Evolutionary conservation across 2,113 vertebrate genomes (phyloP).

Genomic region (Ciconia boyciana): DNA sequence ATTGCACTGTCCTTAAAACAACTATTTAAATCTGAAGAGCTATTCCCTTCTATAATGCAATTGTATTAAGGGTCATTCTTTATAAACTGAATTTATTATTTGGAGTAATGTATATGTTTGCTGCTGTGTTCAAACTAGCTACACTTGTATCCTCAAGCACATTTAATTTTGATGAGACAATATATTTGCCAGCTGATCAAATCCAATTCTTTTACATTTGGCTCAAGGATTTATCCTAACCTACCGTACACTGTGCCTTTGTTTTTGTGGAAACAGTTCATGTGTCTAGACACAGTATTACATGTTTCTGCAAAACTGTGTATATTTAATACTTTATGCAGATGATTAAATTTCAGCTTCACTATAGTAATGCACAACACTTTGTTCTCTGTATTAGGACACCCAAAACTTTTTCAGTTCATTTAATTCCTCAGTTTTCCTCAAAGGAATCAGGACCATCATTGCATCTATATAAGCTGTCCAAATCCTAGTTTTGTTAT

Average conservation of each 20-base stretch:
- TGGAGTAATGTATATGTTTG: not conserved
- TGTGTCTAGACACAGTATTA: not conserved
- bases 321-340: not conserved
- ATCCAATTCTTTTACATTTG: not conserved
- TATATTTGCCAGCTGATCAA: not conserved
- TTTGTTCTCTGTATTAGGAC: not conserved
- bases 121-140: not conserved
- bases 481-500: conserved; percentile 12
- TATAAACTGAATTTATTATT: not conserved
- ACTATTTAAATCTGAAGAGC: not conserved
- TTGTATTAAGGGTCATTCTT: not conserved
- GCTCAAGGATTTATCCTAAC: not conserved
- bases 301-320: not conserved
- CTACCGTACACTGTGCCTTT: not conserved
- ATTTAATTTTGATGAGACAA: not conserved
- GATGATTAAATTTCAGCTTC: not conserved
- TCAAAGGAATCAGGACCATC: not conserved
- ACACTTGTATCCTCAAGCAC: not conserved
- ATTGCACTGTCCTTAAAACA: not conserved
- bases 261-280: not conserved
- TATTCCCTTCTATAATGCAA: not conserved
- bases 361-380: not conserved
- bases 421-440: not conserved
- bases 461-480: not conserved
- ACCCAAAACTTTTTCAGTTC: not conserved